Base-by-base conservation (phyloP, 2,113 vertebrate species). In the Esox niger region DNA sequence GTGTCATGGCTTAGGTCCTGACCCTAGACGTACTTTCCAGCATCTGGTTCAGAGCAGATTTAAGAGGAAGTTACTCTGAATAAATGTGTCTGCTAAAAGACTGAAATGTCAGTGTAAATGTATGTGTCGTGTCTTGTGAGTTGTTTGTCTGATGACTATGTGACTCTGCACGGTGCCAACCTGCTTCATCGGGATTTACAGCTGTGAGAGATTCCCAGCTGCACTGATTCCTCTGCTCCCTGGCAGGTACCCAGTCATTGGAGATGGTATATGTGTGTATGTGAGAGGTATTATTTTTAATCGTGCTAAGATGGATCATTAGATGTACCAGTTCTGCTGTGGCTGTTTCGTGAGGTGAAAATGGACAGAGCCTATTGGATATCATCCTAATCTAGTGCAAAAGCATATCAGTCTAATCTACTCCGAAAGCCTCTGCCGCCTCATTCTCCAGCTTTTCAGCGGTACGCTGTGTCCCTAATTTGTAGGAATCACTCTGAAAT, bases 221-320 rank as follows among this genome's bases (percentile, higher is more conserved):
- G 73, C 59, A 68, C 74, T 72, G 69, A 84, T 78, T 47, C 55
- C 63, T 6, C 20, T 75, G 77, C 52, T 70, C 68, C 77, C 62
- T 71, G 69, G 65, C 76, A 71, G 60, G 31, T 43, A 76, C 64
- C 60, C 35, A 13, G 35, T 43, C 35, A 43, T 62, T 17, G 7
- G 33, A 3, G 10, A 25, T 57, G 49, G 52, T 46, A 10, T 33
- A 54, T 64, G 62, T 29, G n/a, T 64, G 46, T 25, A 20, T 52
- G 38, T 32, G 10, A 26, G 57, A 64, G 82, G 84, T 82, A 81
- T 84, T 84, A 58, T 58, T 71, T 83, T 81, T 84, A 88, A 86
- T 87, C 80, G 85, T 82, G 81, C 84, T 85, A 85, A 77, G 65
- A 47, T 75, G 83, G 83, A 81, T 83, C 79, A 88, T 87, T 87